Evolutionary conservation across 2,113 vertebrate species (phyloP), one percentile per base, ranked within the genome.

Genomic region (Dermatemys mawii): DNA sequence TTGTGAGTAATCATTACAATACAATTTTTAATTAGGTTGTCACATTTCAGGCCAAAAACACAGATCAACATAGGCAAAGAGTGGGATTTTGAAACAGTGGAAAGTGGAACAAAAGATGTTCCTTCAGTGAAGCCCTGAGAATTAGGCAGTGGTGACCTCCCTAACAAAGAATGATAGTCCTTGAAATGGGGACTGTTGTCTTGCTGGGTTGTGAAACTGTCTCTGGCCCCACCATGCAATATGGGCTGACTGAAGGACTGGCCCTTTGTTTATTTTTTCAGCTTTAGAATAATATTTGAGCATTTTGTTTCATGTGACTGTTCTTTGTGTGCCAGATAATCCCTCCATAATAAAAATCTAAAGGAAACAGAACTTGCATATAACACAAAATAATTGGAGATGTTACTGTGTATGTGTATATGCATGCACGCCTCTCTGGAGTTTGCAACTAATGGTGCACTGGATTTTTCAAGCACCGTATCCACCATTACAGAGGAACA

Each of bases 361-460:
- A 10, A 35, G 41, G 8, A 83, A 85, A 44, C 13, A 57, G 50
- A 10, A 6, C 21, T 81, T 10, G 63, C 35, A 67, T 67, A 16
- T 35, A n/a, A 13, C 6, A 2, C 0, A 3, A 81, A 41, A 16
- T n/a, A 0, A 1, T 9, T 38, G 5, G 13, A 16, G 81, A 1
- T 78, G 50, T 51, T 67, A 26, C 32, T 5, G 84, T 8, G 4
- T 79, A 6, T 38, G 60, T 76, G 60, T 5, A 35, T n/a, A 17
- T 21, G 35, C n/a, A 22, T 22, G n/a, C n/a, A 70, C 63, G 22
- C 8, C 17, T 13, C 46, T 24, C n/a, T 35, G 60, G 44, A 7
- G 29, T 78, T 17, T 51, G 38, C 78, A 73, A 51, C 44, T 75
- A 60, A 11, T 48, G 46, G 5, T 21, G 35, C 21, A 35, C 38